Base-by-base conservation (phyloP, 1,140 invertebrate species). In the Lanistes nyassanus region DNA sequence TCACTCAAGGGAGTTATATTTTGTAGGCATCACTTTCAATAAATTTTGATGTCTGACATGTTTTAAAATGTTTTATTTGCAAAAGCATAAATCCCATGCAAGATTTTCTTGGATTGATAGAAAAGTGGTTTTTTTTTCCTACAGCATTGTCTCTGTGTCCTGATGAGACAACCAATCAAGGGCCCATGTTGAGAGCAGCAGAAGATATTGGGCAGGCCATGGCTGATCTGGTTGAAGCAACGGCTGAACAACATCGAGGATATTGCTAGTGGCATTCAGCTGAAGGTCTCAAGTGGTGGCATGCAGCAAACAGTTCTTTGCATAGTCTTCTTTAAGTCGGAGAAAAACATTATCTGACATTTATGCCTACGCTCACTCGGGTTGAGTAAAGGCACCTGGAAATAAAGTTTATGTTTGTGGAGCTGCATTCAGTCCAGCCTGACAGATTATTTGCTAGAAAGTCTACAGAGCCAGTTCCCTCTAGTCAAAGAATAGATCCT, bases 171-270 rank as follows among this genome's bases (percentile, higher is more conserved):
- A 60, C 11, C 23, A 29, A 9, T 26, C 70, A 72, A 56, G 56
- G n/a, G 4, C 70, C 4, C 19, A 72, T 72, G 70, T 36, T 72
- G 53, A 26, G 56, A n/a, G 70, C 55, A 11, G 55, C 55, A 7
- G 55, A 56, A 69, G 56, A 56, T 37, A 72, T 72, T 11, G 56
- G 70, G n/a, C 70, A 72, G 16, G 70, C 55, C 34, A 72, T 72
- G 70, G 70, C 70, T 23, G 70, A 72, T 56, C 70, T 72, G 1
- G 70, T 72, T 5, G 55, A 72, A 37, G 70, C 70, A 31, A 72
- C 70, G 19, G 55, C 70, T 4, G 70, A 72, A n/a, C n/a, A n/a
- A n/a, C n/a, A n/a, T n/a, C n/a, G n/a, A n/a, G n/a, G n/a, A n/a
- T n/a, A n/a, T n/a, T n/a, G n/a, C n/a, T n/a, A n/a, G n/a, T n/a